Evolutionary conservation across 1,140 invertebrate genomes (phyloP).

Genomic region (Drosophila ambigua): DNA sequence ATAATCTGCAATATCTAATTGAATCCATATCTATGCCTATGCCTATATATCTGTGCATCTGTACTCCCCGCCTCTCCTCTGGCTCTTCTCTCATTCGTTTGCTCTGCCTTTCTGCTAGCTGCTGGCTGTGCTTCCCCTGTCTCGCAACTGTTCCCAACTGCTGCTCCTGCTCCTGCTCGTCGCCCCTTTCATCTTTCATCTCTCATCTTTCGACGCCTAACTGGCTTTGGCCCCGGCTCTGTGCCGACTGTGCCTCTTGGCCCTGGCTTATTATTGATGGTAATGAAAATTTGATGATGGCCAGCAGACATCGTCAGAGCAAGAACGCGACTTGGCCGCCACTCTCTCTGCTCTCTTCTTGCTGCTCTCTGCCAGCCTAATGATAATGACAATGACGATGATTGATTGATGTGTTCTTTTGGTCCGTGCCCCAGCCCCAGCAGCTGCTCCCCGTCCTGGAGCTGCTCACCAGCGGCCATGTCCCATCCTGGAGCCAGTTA

Average conservation of each 20-base stretch:
- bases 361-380: conserved; percentile 35
- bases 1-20: neutral
- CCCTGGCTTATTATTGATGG: conserved; percentile 66
- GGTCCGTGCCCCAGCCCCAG: conserved; percentile 6
- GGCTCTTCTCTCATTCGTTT: too few species aligned
- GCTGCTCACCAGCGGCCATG: neutral
- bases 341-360: neutral
- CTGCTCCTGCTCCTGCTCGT: too few species aligned
- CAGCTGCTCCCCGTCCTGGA: conserved; percentile 1
- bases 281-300: conserved; percentile 72
- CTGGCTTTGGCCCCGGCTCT: neutral
- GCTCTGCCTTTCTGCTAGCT: neutral
- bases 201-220: too few species aligned
- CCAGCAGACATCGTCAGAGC: conserved; percentile 23
- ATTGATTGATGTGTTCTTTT: conserved; percentile 70
- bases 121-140: neutral
- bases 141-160: too few species aligned
- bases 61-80: too few species aligned
- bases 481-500: conserved; percentile 22
- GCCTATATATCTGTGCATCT: conserved; percentile 1
- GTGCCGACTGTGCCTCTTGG: conserved; percentile 10
- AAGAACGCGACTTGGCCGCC: neutral
- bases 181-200: too few species aligned
- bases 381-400: conserved; percentile 71
- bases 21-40: neutral